Percentiles rank a stretch among this genome's conserved stretches.
phyloP scores from a whole-genome alignment of 2,797 vertebrate genomes.

The Rhodeus uyekii region DNA sequence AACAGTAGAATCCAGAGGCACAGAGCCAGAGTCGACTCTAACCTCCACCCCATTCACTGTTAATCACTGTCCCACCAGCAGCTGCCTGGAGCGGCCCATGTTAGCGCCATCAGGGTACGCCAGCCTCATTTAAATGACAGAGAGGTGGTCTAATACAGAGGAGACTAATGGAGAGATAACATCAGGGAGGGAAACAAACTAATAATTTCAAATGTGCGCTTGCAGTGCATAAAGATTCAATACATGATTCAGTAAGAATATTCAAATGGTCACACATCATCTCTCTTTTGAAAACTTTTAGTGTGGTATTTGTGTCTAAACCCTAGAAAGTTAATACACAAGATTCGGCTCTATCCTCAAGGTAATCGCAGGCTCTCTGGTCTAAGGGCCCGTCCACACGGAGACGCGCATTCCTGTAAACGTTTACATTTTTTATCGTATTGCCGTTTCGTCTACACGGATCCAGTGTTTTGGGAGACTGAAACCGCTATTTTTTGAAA shows the following conservation, averaged over 20 bases:
- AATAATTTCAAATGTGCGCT: conserved; percentile 1
- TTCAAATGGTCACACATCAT: neutral
- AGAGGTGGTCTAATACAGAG: neutral
- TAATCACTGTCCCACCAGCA: conserved; percentile 48
- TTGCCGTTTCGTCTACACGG: no score
- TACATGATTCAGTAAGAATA: conserved; percentile 10
- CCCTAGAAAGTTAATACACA: neutral
- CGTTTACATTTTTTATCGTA: no score
- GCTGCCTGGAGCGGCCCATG: conserved; percentile 27
- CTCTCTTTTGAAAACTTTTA: neutral
- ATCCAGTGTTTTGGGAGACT: no score
- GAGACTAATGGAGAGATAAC: neutral
- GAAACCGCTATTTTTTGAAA: no score
- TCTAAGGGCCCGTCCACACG: no score
- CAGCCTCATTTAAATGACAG: conserved; percentile 41
- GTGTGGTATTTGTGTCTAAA: neutral
- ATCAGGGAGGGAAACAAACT: conserved; percentile 1
- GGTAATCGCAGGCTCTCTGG: neutral
- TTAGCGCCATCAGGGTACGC: neutral
- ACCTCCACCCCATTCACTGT: conserved; percentile 51
- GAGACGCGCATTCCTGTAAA: no score
- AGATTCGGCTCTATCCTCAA: neutral
- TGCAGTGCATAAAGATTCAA: neutral
- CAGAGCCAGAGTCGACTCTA: conserved; percentile 45
- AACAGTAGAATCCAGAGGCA: conserved; percentile 31